Conservation (phyloP, 2,888 invertebrate species). For the Vannuccia rotundouncinata region DNA sequence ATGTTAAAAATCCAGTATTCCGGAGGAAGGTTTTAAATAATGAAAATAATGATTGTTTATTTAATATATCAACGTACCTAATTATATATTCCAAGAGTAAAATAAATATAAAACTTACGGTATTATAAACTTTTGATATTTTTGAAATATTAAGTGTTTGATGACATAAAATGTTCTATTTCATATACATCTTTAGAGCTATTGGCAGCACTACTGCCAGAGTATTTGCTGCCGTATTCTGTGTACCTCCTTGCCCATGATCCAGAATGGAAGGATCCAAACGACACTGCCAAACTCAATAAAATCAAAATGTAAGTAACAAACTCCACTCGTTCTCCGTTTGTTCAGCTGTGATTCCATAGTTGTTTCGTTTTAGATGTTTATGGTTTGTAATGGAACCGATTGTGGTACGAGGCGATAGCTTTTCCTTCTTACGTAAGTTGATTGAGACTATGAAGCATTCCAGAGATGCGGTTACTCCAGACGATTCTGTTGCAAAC, state of each 20-base stretch:
- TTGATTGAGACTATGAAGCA: slow-evolving; percentile 88
- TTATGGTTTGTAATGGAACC: slow-evolving; percentile 91
- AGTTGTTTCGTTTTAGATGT: slow-evolving; percentile 61
- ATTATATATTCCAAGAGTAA: no score
- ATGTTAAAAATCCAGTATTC: background rate
- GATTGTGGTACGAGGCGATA: slow-evolving; percentile 81
- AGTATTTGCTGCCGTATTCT: slow-evolving; percentile 94
- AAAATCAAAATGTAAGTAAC: background rate
- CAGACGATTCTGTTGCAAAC: slow-evolving; percentile 74
- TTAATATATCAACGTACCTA: no score
- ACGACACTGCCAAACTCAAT: slow-evolving; percentile 60
- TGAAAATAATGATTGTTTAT: no score
- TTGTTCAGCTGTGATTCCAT: background rate
- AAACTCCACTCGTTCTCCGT: background rate
- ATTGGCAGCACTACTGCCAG: slow-evolving; percentile 65
- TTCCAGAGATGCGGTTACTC: slow-evolving; percentile 77
- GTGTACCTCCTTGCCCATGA: slow-evolving; percentile 90
- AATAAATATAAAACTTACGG: no score
- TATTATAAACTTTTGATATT: no score
- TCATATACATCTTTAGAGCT: slow-evolving; percentile 40
- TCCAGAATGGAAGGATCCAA: slow-evolving; percentile 70
- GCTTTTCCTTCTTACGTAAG: slow-evolving; percentile 87
- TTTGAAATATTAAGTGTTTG: no score
- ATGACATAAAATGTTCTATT: no score
- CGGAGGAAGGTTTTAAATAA: no score